phyloP scores from a whole-genome alignment of 30 jellyfish, hydroid and myxozoan genomes.

The Rhopilema esculentum region DNA sequence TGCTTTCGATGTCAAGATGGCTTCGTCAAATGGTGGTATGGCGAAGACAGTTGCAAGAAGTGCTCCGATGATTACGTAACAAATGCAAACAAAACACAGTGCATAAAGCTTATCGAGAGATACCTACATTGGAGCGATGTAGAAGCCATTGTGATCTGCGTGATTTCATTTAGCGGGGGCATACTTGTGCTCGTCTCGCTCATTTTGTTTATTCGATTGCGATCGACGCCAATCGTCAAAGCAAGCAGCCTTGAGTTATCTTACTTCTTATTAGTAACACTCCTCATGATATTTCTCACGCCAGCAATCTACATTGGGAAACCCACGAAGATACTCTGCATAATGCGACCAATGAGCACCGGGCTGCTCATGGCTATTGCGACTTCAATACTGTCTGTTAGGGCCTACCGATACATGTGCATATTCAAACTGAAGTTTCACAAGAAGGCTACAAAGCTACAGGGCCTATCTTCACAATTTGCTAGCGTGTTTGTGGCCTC shows the following conservation, averaged over 20 bases:
- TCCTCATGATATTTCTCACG: constrained; percentile 42
- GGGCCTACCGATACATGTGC: constrained; percentile 80
- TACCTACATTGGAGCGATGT: constrained; percentile 28
- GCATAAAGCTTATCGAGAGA: constrained; percentile 48
- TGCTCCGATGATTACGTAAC: constrained; percentile 67
- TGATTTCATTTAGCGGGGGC: constrained; percentile 58
- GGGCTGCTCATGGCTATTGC: constrained; percentile 60
- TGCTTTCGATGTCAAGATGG: constrained; percentile 79
- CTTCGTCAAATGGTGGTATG: constrained; percentile 32
- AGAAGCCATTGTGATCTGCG: constrained; percentile 55
- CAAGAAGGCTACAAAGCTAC: constrained; percentile 65
- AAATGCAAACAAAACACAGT: constrained; percentile 60
- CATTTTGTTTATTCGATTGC: constrained; percentile 43
- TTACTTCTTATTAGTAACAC: constrained; percentile 55
- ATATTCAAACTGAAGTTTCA: constrained; percentile 65
- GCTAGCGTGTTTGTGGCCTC: constrained; percentile 46
- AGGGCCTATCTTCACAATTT: constrained; percentile 63
- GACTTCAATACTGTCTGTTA: constrained; percentile 68
- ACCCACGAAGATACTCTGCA: constrained; percentile 55
- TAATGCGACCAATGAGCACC: constrained; percentile 67
- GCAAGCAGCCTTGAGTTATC: constrained; percentile 82
- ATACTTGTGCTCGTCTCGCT: constrained; percentile 36
- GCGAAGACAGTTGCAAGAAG: constrained; percentile 50
- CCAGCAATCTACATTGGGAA: constrained; percentile 69
- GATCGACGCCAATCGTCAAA: constrained; percentile 86